A percentile compares a stretch with the other conserved stretches of the same genome.
phyloP scores from a whole-genome alignment of 1,140 invertebrate genomes.

The Drosophila athabasca region DNA sequence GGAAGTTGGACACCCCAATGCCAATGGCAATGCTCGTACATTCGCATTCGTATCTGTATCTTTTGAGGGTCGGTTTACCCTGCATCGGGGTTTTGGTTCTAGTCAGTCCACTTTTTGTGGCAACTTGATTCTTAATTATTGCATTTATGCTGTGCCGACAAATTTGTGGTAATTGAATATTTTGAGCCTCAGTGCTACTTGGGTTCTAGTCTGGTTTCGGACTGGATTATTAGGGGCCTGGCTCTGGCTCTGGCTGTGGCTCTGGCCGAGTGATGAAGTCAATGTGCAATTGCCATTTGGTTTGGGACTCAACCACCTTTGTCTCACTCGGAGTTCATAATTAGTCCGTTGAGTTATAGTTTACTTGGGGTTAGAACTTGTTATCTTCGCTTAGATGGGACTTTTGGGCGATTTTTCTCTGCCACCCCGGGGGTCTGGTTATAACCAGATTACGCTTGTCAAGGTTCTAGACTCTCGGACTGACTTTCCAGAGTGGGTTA shows the following conservation, averaged over 20 bases:
- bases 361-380: conserved; percentile 65
- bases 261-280: conserved; percentile 56
- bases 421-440: conserved; percentile 31
- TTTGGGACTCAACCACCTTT: conserved; percentile 44
- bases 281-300: conserved; percentile 64
- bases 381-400: conserved; percentile 40
- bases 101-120: conserved; percentile 35
- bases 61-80: conserved; percentile 41
- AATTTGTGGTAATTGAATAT: conserved; percentile 82
- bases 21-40: not conserved
- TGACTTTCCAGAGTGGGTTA: conserved; percentile 44
- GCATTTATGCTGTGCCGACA: conserved; percentile 77
- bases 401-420: conserved; percentile 27
- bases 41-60: not conserved
- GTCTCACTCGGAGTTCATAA: conserved; percentile 60
- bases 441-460: conserved; percentile 47
- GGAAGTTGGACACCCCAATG: conserved; percentile 43
- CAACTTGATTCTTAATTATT: conserved; percentile 81
- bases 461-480: not conserved
- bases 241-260: too few species aligned
- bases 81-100: conserved; percentile 32
- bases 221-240: conserved; percentile 11
- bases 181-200: conserved; percentile 11
- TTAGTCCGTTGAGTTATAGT: conserved; percentile 74
- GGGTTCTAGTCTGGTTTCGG: conserved; percentile 40